Base-by-base conservation (phyloP, 92 coral and sea anemone genomes). In the Siderastrea radians region DNA sequence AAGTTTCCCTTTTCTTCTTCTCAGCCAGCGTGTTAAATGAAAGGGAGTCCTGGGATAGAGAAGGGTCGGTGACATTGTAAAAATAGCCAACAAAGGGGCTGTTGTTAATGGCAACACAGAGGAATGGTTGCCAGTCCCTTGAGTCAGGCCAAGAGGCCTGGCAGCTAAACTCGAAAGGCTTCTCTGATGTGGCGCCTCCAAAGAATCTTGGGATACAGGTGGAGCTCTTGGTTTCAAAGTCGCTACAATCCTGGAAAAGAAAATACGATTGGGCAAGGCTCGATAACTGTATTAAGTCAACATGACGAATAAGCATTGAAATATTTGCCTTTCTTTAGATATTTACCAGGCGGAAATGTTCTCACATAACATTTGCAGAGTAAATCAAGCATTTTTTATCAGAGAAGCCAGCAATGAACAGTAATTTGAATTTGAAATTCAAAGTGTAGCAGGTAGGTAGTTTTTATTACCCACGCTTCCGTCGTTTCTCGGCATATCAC, bases 121-220 rank as follows among this genome's bases (percentile, higher is more conserved):
- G 77, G 26, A 97, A 52, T 5, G 98, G 96, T 57, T 90, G 93
- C 93, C 93, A 95, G 85, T 95, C 94, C 38, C 80, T 78, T 15
- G 95, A 75, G 74, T 93, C 97, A 3, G 98, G 97, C 98, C 98
- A 95, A 17, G 98, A 86, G 87, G 96, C 98, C 81, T 94, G 95
- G 95, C 99, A 97, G 92, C 98, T 96, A 81, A 92, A 97, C 82
- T 93, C 97, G 83, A 97, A 94, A 1, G 93, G 97, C 68, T 90
- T 84, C 75, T 95, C 97, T 57, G 61, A 67, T 14, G 92, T 85
- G 72, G 92, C 96, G 60, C 98, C 99, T 26, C 97, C 98, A 85
- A 90, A 90, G 90, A 95, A 92, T 45, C 99, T 98, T 76, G 85
- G 82, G 75, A 90, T 86, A 61, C 99, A 97, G 6, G 94, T 65